These are phyloP conservation scores for Sebastes minor DNA, from an alignment of 2,797 vertebrate species.

Conservation along the genomic window DNA sequence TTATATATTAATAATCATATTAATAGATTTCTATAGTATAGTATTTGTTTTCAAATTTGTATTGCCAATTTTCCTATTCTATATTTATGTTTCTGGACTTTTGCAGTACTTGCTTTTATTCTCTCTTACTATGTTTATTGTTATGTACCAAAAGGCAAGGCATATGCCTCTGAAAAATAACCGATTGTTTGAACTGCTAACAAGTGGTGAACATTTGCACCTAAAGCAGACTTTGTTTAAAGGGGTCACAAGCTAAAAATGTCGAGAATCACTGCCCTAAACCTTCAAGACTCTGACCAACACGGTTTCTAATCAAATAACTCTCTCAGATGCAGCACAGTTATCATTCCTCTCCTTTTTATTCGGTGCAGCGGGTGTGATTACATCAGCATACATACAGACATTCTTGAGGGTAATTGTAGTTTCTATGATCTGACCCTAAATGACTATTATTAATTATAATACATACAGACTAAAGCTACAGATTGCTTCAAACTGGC, in stretches of 20 bases:
- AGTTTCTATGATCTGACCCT: conserved; percentile 17
- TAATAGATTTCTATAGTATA: background rate
- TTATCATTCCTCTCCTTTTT: conserved; percentile 42
- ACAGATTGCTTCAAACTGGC: conserved; percentile 8
- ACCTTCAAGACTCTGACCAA: background rate
- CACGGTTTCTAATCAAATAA: background rate
- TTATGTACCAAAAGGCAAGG: background rate
- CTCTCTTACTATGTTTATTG: background rate
- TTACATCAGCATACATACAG: conserved; percentile 56
- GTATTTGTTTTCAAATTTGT: background rate
- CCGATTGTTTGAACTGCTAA: rapidly evolving
- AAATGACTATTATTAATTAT: background rate
- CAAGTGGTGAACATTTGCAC: background rate
- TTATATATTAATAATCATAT: no score
- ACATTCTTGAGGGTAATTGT: conserved; percentile 6
- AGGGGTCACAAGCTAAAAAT: rapidly evolving
- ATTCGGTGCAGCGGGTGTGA: conserved; percentile 58
- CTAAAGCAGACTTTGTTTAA: background rate
- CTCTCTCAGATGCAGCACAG: background rate
- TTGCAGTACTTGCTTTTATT: background rate
- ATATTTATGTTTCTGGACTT: background rate
- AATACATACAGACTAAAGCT: conserved; percentile 30
- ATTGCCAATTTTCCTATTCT: background rate
- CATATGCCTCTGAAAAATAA: background rate
- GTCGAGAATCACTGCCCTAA: background rate